Percentiles rank a stretch among this genome's conserved stretches.
Evolutionary conservation across 2,888 invertebrate species (phyloP).

Genomic region (Scelioninae gen. 1): DNA sequence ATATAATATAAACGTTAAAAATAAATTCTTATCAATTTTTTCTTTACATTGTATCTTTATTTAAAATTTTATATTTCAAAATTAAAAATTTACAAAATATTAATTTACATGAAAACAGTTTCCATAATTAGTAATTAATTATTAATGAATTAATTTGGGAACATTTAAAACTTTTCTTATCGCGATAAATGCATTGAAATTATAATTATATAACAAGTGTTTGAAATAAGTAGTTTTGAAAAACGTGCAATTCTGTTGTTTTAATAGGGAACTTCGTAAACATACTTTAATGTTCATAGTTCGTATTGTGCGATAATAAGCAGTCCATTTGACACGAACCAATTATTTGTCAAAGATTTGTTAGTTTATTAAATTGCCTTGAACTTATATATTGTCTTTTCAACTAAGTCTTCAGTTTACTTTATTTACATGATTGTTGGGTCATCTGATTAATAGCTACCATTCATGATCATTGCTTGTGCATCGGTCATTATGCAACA

Average conservation of each 20-base stretch:
- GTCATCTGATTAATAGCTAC: constrained; percentile 65
- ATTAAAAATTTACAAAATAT: not conserved
- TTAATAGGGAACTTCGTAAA: constrained; percentile 31
- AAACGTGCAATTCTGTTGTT: not conserved
- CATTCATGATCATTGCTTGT: constrained; percentile 53
- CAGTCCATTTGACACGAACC: constrained; percentile 2
- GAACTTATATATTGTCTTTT: constrained; percentile 41
- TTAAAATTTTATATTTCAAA: not conserved
- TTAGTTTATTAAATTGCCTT: constrained; percentile 34
- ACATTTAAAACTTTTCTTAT: not conserved
- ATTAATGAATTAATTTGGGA: not conserved
- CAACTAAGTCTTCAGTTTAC: constrained; percentile 30
- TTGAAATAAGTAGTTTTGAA: constrained; percentile 1
- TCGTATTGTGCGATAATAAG: constrained; percentile 5
- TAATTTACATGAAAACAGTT: too few species aligned
- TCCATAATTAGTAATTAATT: not conserved
- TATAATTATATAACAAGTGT: constrained; percentile 31
- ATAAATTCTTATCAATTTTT: too few species aligned
- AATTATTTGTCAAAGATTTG: constrained; percentile 19
- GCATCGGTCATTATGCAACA: constrained; percentile 64
- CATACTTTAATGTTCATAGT: constrained; percentile 14
- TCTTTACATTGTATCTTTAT: not conserved
- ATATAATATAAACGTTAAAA: too few species aligned
- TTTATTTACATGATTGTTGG: constrained; percentile 67
- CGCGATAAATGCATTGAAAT: constrained; percentile 13